Conservation (phyloP, 1,140 invertebrate species). For the Lepidurus packardi region DNA sequence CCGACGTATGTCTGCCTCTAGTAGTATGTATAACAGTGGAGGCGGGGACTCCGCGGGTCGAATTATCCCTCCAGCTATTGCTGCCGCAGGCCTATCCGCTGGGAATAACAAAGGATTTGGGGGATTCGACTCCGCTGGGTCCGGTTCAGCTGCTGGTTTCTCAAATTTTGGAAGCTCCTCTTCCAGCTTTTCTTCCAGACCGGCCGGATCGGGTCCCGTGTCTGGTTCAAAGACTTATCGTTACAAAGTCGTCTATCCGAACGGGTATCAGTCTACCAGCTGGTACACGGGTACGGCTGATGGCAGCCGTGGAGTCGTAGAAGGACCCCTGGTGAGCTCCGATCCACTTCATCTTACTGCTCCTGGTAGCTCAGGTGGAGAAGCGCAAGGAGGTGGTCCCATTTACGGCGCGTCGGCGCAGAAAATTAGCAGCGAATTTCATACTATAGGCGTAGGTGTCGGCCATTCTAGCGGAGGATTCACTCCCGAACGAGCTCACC, state of each 20-base stretch:
- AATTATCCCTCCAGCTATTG: background rate
- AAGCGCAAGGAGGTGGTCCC: background rate
- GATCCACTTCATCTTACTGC: background rate
- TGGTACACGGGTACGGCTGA: conserved; percentile 30
- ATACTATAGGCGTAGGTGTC: background rate
- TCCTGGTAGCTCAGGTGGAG: background rate
- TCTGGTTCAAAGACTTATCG: conserved; percentile 23
- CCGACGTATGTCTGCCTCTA: conserved; percentile 26
- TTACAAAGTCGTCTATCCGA: conserved; percentile 28
- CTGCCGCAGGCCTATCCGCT: background rate
- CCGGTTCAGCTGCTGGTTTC: background rate
- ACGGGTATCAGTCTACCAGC: conserved; percentile 28
- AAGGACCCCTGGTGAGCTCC: background rate
- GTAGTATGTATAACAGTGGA: conserved; percentile 2
- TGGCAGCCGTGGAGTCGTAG: background rate
- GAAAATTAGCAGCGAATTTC: conserved; percentile 1
- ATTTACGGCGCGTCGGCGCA: background rate
- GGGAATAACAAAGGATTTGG: background rate
- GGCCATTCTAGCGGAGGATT: background rate
- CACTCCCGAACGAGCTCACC: background rate
- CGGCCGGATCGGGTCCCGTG: conserved; percentile 15
- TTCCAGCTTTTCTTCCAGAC: background rate
- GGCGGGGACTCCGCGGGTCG: background rate
- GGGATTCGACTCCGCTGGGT: background rate
- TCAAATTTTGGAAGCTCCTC: conserved; percentile 5